Conservation (phyloP, 2,113 vertebrate genomes). For the Cinclus cinclus region DNA sequence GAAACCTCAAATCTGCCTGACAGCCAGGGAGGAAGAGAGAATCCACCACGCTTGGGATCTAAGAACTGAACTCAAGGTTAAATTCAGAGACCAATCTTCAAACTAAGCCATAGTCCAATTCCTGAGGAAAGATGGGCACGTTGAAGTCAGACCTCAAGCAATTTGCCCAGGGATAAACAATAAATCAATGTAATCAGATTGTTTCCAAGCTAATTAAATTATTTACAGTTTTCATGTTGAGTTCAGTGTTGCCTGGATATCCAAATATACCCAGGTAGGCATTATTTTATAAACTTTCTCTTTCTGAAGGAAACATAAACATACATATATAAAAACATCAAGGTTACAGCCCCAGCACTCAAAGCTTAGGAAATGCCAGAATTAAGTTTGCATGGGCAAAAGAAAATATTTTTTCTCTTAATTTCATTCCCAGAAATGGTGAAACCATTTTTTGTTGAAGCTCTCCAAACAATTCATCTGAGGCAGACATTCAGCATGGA, state of each 20-base stretch:
- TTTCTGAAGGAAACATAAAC: constrained; percentile 26
- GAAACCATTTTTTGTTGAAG: constrained; percentile 57
- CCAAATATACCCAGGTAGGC: neutral
- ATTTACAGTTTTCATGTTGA: neutral
- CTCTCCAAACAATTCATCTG: constrained; percentile 65
- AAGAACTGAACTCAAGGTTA: neutral
- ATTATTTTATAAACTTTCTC: constrained; percentile 18
- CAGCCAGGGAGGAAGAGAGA: neutral
- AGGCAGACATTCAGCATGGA: constrained; percentile 58
- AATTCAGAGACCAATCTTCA: neutral
- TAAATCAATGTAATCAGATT: neutral
- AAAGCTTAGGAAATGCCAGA: constrained; percentile 42
- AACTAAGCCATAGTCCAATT: neutral
- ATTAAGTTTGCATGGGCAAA: constrained; percentile 58
- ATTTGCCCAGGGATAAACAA: neutral
- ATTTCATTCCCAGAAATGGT: constrained; percentile 67
- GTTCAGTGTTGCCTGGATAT: neutral
- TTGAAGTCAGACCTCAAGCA: neutral
- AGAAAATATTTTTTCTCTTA: constrained; percentile 63
- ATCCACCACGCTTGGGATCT: neutral
- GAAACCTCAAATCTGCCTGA: neutral
- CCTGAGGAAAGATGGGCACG: neutral
- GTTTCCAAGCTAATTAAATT: neutral
- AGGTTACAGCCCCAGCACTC: constrained; percentile 12
- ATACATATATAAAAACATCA: constrained; percentile 13